Base-by-base conservation (phyloP, 2,113 vertebrate genomes). In the Tragulus kanchil region DNA sequence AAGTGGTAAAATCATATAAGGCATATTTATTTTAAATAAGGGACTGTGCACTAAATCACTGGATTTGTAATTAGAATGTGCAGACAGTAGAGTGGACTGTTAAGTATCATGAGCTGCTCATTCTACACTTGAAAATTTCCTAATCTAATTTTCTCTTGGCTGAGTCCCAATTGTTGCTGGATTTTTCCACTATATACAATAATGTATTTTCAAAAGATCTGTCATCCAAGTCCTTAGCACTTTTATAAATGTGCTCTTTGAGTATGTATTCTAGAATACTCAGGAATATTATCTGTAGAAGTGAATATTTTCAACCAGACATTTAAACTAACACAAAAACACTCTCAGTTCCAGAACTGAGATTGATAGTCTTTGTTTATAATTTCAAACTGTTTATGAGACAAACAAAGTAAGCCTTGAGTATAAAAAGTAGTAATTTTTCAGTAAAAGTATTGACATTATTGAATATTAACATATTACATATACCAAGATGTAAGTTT, bases 61-160 rank as follows among this genome's bases (percentile, higher is more conserved):
- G 95, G 42, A 17, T 15, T 9, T 87, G 28, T 56, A 95, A 96
- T 96, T 97, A 90, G 96, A 95, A 78, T 45, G 21, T 85, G 75
- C 6, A 62, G 81, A 97, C 93, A 88, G 31, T 2, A 2, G 50
- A 77, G 10, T 45, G 4, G 77, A 25, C 79, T 82, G 48, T 86
- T 75, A 93, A 75, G 19, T 56, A 45, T 45, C 25, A 97, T 56
- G 92, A 97, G 23, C 84, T 79, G 1, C 10, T 96, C 85, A 67
- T 8, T 91, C 81, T 15, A n/a, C n/a, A 77, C 58, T 90, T 69
- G 67, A 89, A 94, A 93, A 90, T 84, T 94, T 95, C 77, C 87
- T 97, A 88, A 96, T 95, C 87, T 94, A 25, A 78, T 95, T 97
- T 89, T 94, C 62, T 94, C 36, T 93, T 97, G 90, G 64, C 75